Evolutionary conservation across 2,888 invertebrate genomes (phyloP).

Genomic region (Pomacea canaliculata): DNA sequence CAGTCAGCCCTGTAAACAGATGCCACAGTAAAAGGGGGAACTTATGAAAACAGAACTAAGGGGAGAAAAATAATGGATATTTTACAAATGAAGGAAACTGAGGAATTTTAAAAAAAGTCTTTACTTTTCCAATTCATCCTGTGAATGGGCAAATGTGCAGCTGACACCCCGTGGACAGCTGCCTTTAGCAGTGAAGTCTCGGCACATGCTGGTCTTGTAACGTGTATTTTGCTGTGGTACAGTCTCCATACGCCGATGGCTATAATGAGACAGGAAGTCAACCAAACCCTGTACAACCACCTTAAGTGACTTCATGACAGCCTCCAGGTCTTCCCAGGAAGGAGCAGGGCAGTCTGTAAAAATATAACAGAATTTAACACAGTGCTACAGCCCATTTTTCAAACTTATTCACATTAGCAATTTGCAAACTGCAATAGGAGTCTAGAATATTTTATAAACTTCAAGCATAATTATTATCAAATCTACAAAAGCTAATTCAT

Average conservation of each 20-base stretch:
- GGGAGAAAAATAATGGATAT: no score
- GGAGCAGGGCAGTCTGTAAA: conserved; percentile 64
- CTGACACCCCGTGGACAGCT: conserved; percentile 87
- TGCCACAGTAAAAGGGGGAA: no score
- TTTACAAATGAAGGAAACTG: background rate
- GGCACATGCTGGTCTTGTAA: conserved; percentile 91
- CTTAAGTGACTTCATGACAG: conserved; percentile 64
- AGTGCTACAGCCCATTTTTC: background rate
- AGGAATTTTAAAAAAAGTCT: conserved; percentile 5
- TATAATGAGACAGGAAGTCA: conserved; percentile 83
- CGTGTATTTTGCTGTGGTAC: conserved; percentile 72
- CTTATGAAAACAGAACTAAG: no score
- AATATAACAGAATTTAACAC: background rate
- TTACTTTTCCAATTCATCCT: conserved; percentile 88
- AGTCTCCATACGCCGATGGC: conserved; percentile 70
- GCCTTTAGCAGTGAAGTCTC: conserved; percentile 83
- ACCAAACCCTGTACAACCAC: conserved; percentile 82
- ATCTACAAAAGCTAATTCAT: no score
- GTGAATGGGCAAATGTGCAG: conserved; percentile 93
- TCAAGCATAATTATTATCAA: no score
- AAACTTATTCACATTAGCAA: no score
- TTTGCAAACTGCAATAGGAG: no score
- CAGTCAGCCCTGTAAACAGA: no score
- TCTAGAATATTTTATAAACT: no score
- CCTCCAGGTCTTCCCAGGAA: conserved; percentile 68